Percentiles rank a stretch among this genome's conserved stretches.
Evolutionary conservation across 2,888 invertebrate genomes (phyloP).

Genomic region (Keiferia lycopersicella): DNA sequence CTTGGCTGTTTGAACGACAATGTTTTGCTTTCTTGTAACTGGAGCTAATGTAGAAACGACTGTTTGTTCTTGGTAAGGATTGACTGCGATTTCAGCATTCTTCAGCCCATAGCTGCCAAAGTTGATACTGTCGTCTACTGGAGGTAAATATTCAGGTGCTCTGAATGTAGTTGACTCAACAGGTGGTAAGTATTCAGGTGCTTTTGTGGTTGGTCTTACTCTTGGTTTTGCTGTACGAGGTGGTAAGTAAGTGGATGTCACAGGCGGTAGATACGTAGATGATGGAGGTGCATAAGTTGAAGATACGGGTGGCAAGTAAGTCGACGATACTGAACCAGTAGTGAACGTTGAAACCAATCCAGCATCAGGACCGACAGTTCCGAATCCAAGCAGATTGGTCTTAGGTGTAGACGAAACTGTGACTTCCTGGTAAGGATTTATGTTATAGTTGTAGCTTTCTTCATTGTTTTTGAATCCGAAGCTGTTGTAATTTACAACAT

Average conservation of each 20-base stretch:
- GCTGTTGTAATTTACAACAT: slow-evolving; percentile 48
- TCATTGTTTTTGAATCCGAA: slow-evolving; percentile 49
- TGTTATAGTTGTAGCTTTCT: slow-evolving; percentile 48
- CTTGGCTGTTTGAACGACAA: slow-evolving; percentile 70
- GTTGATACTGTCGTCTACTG: slow-evolving; percentile 44
- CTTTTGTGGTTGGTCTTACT: slow-evolving; percentile 42
- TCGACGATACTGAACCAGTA: slow-evolving; percentile 56
- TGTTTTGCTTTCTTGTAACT: slow-evolving; percentile 59
- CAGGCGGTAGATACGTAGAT: slow-evolving; percentile 40
- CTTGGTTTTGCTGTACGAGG: slow-evolving; percentile 36
- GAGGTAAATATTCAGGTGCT: slow-evolving; percentile 56
- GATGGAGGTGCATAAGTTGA: slow-evolving; percentile 32
- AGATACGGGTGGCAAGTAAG: slow-evolving; percentile 42
- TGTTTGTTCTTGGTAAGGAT: slow-evolving; percentile 59
- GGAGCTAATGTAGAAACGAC: slow-evolving; percentile 37
- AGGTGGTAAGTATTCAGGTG: slow-evolving; percentile 38
- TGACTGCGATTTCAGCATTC: slow-evolving; percentile 52
- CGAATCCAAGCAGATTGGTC: slow-evolving; percentile 62
- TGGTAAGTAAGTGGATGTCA: slow-evolving; percentile 27
- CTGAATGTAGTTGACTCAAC: slow-evolving; percentile 46
- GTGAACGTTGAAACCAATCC: slow-evolving; percentile 60
- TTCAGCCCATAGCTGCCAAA: slow-evolving; percentile 57
- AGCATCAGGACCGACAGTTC: slow-evolving; percentile 61
- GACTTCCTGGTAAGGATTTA: slow-evolving; percentile 51
- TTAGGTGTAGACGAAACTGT: slow-evolving; percentile 53